Conservation (phyloP, 2,797 vertebrate species). For the Cyprinodon diabolis region DNA sequence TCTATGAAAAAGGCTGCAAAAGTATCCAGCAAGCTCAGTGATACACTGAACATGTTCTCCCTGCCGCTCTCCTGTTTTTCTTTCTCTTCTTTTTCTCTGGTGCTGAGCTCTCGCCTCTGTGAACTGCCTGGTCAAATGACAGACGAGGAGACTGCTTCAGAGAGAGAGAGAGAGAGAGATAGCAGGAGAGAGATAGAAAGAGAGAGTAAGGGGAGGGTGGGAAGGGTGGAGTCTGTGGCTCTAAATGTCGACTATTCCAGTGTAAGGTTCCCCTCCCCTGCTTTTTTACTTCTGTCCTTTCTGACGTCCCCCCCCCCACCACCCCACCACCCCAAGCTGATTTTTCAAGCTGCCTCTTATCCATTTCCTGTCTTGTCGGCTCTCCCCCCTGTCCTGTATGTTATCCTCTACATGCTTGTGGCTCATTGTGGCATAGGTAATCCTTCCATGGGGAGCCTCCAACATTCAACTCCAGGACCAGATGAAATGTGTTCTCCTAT, state of each 20-base stretch:
- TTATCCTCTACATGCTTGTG: conserved; percentile 43
- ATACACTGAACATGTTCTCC: conserved; percentile 49
- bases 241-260: conserved; percentile 81
- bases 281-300: conserved; percentile 58
- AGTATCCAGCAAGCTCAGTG: conserved; percentile 60
- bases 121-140: conserved; percentile 84
- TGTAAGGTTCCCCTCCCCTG: conserved; percentile 79
- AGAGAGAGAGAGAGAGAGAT: conserved; percentile 52
- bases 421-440: conserved; percentile 44
- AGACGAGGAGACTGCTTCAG: conserved; percentile 73
- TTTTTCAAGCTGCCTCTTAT: conserved; percentile 33
- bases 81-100: conserved; percentile 62
- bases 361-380: conserved; percentile 38
- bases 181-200: conserved; percentile 49
- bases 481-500: conserved; percentile 43
- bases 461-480: conserved; percentile 35
- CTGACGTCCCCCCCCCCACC: conserved; percentile 5
- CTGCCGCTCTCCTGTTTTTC: conserved; percentile 16
- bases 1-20: conserved; percentile 39
- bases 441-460: conserved; percentile 26
- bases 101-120: conserved; percentile 76
- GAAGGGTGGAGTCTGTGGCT: conserved; percentile 80
- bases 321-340: conserved; percentile 43
- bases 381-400: conserved; percentile 25
- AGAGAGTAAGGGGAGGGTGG: conserved; percentile 71